Base-by-base conservation (phyloP, 2,797 vertebrate species). In the Streptopelia turtur region DNA sequence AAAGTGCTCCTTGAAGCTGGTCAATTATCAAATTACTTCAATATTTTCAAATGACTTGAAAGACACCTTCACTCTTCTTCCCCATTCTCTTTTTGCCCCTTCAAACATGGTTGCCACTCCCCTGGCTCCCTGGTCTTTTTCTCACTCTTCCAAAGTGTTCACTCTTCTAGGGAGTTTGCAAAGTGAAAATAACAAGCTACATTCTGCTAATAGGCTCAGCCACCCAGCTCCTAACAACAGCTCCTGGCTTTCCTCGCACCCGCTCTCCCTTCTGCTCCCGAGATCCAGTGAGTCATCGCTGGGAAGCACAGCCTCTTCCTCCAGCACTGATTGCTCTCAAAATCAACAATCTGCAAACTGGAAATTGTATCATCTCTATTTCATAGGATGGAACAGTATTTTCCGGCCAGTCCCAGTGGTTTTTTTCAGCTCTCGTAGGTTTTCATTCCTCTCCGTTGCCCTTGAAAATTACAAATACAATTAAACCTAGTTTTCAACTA, bases 291-390 rank as follows among this genome's bases (percentile, higher is more conserved):
- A 95, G 71, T 90, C 94, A 96, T 6, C 4, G 3, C 89, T 60
- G 63, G 61, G 75, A 95, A 94, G 74, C 2, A 3, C 71, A 94
- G 70, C 35, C 71, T 81, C 90, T 96, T 95, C 91, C 89, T 90
- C 87, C 85, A 87, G 39, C n/a, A 72, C 89, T 90, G 33, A 74
- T 93, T 96, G 87, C 76, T 96, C 89, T 63, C 35, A 1, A 91
- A 93, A 93, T 81, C 94, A 92, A 87, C 56, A 41, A 68, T 30
- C 68, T 81, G 86, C 68, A 77, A 87, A 69, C 37, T 76, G 82
- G 59, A 94, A 95, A 80, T 65, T 86, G 27, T 5, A 81, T 31
- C 20, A 11, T 33, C 35, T 52, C 31, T 39, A 39, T 91, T 69
- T 77, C 83, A 83, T 3, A 80, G 82, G 24, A 87, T 2, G 35